phyloP scores from a whole-genome alignment of 2,888 invertebrate species.

The Vannuccia rotundouncinata region DNA sequence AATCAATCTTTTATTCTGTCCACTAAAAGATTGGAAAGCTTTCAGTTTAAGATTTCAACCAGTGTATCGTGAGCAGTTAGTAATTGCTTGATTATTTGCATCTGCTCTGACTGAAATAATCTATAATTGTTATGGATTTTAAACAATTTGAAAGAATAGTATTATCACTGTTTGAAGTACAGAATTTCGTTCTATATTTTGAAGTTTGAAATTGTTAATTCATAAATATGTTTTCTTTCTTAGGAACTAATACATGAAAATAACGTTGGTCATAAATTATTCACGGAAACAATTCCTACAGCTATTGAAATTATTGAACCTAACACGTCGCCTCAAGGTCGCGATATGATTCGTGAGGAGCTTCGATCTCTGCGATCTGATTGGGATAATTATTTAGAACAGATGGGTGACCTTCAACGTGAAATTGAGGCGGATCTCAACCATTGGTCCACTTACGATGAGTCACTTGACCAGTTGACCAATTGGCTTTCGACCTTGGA shows the following conservation, averaged over 20 bases:
- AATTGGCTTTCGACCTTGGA: background rate
- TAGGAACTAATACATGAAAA: background rate
- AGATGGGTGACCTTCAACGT: background rate
- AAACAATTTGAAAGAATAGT: no score
- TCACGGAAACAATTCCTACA: background rate
- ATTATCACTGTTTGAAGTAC: no score
- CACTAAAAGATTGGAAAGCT: no score
- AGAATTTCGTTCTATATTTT: no score
- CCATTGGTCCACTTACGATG: slow-evolving; percentile 29
- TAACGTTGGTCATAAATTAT: background rate
- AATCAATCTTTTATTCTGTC: no score
- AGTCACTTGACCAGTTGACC: background rate
- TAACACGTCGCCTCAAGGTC: background rate
- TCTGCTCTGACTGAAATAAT: no score
- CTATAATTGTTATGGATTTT: no score
- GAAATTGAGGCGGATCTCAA: background rate
- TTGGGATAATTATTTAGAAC: background rate
- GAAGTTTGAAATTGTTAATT: no score
- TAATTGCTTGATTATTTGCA: no score
- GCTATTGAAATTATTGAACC: background rate
- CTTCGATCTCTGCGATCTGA: slow-evolving; percentile 2
- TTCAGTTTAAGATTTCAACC: no score
- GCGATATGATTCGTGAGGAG: slow-evolving; percentile 15
- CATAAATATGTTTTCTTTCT: background rate
- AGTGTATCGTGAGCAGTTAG: no score